phyloP scores from a whole-genome alignment of 1,140 invertebrate genomes.

The Linepithema humile region DNA sequence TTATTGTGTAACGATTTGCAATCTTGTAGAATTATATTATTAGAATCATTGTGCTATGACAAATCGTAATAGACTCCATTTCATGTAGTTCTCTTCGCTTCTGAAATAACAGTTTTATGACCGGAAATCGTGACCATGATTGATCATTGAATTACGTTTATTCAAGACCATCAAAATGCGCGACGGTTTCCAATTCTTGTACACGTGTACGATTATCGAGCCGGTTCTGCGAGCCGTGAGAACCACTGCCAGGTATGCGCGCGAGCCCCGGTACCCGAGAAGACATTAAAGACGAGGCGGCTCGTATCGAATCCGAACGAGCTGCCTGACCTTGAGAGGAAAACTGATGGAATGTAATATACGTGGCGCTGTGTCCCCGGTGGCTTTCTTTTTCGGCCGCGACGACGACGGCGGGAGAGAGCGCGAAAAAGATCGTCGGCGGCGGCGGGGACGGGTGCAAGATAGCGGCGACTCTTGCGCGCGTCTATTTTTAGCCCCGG shows the following conservation, averaged over 20 bases:
- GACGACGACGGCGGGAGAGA: neutral
- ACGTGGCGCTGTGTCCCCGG: neutral
- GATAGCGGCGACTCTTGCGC: constrained; percentile 68
- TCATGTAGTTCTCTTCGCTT: neutral
- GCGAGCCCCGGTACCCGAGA: constrained; percentile 46
- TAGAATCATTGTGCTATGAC: neutral
- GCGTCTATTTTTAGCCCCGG: constrained; percentile 79
- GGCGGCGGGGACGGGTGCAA: constrained; percentile 56
- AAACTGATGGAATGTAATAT: constrained; percentile 40
- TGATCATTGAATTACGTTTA: neutral
- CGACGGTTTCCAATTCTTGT: neutral
- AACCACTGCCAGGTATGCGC: constrained; percentile 68
- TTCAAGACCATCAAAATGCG: neutral
- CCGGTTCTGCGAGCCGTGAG: constrained; percentile 27
- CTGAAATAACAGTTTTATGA: neutral
- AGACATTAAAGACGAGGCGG: constrained; percentile 50
- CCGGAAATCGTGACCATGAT: neutral
- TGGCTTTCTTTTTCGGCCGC: constrained; percentile 19
- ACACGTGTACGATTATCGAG: neutral
- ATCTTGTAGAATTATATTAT: neutral
- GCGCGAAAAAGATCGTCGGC: constrained; percentile 4
- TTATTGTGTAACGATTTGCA: neutral
- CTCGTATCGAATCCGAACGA: constrained; percentile 49
- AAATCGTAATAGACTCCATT: neutral
- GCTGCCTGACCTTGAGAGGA: constrained; percentile 51